Conservation (phyloP, 2,113 vertebrate species). For the Rhynchopsitta pachyrhyncha region DNA sequence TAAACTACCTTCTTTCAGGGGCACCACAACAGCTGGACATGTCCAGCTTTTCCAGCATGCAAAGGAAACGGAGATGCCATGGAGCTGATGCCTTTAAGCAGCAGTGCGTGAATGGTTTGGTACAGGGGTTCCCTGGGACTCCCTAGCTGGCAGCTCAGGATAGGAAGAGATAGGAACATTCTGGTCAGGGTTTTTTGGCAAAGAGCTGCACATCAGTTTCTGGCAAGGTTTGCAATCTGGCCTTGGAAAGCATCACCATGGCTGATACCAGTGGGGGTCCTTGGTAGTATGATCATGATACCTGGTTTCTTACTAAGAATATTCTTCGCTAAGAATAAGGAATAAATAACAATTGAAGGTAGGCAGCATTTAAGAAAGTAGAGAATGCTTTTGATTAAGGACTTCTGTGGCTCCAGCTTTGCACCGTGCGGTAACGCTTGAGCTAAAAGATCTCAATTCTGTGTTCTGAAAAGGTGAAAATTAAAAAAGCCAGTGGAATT, state of each 20-base stretch:
- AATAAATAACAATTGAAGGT: background rate
- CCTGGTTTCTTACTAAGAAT: background rate
- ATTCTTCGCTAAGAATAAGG: background rate
- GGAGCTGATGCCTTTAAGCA: background rate
- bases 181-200: background rate
- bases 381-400: background rate
- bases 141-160: background rate
- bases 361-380: background rate
- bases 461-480: background rate
- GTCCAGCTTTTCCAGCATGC: background rate
- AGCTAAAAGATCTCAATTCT: background rate
- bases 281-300: background rate
- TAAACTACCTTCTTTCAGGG: background rate
- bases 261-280: background rate
- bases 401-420: background rate
- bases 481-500: background rate
- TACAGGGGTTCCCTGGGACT: background rate
- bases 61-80: background rate
- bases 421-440: fast-evolving
- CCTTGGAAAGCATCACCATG: background rate
- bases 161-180: background rate
- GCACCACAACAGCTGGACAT: fast-evolving
- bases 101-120: background rate
- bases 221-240: background rate
- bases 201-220: background rate